Evolutionary conservation across 2,797 vertebrate genomes (phyloP), one percentile per base, ranked within the genome.

Genomic region (Scomberomorus guttatus): DNA sequence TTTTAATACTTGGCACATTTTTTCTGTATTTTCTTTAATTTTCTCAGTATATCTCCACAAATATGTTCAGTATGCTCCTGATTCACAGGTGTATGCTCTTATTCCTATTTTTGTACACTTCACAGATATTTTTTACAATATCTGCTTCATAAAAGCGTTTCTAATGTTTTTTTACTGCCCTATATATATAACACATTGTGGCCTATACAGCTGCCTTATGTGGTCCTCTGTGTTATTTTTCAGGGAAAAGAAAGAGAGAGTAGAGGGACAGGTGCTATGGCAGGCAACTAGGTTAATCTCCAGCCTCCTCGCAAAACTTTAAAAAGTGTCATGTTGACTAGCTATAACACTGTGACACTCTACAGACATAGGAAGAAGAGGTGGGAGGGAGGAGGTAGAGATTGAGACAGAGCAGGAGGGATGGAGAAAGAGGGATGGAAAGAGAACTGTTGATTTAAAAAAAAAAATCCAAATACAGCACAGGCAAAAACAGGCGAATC

Each of bases 311-410:
- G 65, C 86, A 81, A 91, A 94, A 92, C 90, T 93, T 91, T 83
- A 85, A 89, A 93, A 94, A 91, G 90, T 93, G 91, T 92, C 91
- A 92, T 86, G 90, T 91, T 90, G 92, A 91, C 90, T 89, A 55
- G 85, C 92, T 82, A 83, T 86, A 89, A 87, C 90, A 87, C 83
- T 2, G 73, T 91, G 92, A 93, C 89, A 92, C 86, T 92, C 85
- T 39, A 83, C 93, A 92, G 92, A 90, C 90, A 82, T 59, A 73
- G 77, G 85, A 88, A 78, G 85, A 88, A 71, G 81, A 81, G 75
- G 86, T 65, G 74, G 82, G 81, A 75, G 32, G 17, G 72, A 69
- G 80, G 84, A 84, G 75, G 78, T 61, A 46, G 76, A 82, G 80
- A 85, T 77, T 79, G 86, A 92, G 83, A 88, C 74, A 79, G 86